A percentile compares a stretch with the other conserved stretches of the same genome.
Evolutionary conservation across 1,140 invertebrate species (phyloP).

Genomic region (Coptotermes formosanus): DNA sequence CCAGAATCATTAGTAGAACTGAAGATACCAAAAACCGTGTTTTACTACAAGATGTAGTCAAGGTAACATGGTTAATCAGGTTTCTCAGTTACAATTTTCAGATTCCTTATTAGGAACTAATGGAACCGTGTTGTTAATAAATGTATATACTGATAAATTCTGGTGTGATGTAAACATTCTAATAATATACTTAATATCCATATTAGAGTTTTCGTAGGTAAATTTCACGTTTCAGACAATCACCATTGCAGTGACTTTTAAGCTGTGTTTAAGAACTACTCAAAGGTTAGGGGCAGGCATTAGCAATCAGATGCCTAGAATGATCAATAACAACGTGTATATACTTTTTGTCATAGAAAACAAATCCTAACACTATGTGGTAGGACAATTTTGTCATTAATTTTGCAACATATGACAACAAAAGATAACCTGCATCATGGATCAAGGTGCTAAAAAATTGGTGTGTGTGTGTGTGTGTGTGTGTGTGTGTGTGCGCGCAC

Average conservation of each 20-base stretch:
- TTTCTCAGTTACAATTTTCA: not conserved
- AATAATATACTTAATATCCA: not conserved
- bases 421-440: slow-evolving; percentile 8
- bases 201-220: not conserved
- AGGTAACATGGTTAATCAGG: not conserved
- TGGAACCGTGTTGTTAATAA: not conserved
- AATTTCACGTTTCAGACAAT: not conserved
- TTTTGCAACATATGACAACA: slow-evolving; percentile 23
- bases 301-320: slow-evolving; percentile 23
- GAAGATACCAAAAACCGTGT: not conserved
- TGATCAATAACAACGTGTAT: slow-evolving; percentile 5
- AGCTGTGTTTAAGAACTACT: slow-evolving; percentile 18
- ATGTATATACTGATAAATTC: not conserved
- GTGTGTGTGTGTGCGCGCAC: not conserved
- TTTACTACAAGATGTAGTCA: not conserved
- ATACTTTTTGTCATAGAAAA: not conserved
- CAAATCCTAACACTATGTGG: slow-evolving; percentile 9
- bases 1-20: not conserved
- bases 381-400: slow-evolving; percentile 25
- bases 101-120: not conserved
- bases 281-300: slow-evolving; percentile 4
- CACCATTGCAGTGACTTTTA: slow-evolving; percentile 20
- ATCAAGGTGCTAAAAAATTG: slow-evolving; percentile 27
- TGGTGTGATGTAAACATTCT: not conserved
- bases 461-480: too few species aligned